Percentiles rank a stretch among this genome's conserved stretches.
Conservation (phyloP, 2,888 invertebrate genomes). For the Macaria notata region DNA sequence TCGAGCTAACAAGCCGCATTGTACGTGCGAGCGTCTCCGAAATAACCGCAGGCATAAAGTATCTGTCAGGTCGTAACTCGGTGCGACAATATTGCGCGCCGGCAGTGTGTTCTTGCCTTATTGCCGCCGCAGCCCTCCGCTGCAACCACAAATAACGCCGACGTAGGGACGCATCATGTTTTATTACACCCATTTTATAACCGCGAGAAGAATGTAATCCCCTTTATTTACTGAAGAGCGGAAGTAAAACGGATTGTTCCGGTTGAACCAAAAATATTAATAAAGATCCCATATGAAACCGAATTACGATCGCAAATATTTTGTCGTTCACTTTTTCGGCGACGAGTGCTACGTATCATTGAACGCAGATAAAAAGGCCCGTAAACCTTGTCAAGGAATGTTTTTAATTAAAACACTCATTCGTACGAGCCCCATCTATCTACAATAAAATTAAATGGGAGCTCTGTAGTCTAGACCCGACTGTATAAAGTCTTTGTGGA, state of each 20-base stretch:
- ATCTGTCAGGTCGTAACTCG: constrained; percentile 50
- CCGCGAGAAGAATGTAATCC: constrained; percentile 71
- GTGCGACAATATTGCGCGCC: constrained; percentile 47
- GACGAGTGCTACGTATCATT: constrained; percentile 7
- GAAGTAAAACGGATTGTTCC: constrained; percentile 58
- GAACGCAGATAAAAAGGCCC: constrained; percentile 10
- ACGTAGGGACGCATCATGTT: constrained; percentile 68
- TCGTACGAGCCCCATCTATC: constrained; percentile 6
- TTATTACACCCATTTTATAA: constrained; percentile 72
- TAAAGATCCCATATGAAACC: constrained; percentile 38
- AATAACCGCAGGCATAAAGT: constrained; percentile 53
- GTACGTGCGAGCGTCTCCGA: constrained; percentile 35
- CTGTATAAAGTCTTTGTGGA: constrained; percentile 18
- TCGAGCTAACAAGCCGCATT: constrained; percentile 42
- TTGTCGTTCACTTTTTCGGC: constrained; percentile 22
- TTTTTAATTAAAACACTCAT: constrained; percentile 14
- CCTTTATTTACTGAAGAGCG: constrained; percentile 63
- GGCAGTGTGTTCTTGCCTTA: constrained; percentile 56
- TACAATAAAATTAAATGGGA: constrained; percentile 21
- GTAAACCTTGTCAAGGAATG: background rate
- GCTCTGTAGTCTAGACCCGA: constrained; percentile 18
- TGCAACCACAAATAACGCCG: constrained; percentile 68
- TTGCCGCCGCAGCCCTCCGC: constrained; percentile 53
- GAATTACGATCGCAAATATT: constrained; percentile 31
- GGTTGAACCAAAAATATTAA: constrained; percentile 52